phyloP scores from a whole-genome alignment of 2,888 invertebrate genomes.

The Xanthia togata region DNA sequence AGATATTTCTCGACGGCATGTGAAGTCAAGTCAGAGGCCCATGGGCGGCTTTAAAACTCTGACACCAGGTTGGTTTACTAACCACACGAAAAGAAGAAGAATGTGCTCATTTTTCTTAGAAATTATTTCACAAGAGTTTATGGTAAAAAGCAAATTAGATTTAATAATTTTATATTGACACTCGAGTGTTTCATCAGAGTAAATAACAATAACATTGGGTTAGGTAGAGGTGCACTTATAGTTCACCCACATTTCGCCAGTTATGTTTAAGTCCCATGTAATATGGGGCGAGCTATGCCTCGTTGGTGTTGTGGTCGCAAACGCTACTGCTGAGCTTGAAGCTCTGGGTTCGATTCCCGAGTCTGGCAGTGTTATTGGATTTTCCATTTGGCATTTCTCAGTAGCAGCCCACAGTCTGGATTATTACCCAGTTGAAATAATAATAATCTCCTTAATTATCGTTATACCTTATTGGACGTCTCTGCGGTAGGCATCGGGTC shows the following conservation, averaged over 20 bases:
- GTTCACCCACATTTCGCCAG: background rate
- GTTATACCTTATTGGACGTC: conserved; percentile 82
- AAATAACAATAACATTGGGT: background rate
- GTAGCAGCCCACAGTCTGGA: background rate
- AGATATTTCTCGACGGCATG: too few relatives aligned
- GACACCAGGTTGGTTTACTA: too few relatives aligned
- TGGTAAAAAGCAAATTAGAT: background rate
- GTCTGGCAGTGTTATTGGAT: background rate
- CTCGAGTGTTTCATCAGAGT: background rate
- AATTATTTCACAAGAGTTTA: background rate
- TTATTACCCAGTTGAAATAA: background rate
- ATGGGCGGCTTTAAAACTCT: too few relatives aligned
- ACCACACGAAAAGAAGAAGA: too few relatives aligned
- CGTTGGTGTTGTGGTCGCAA: background rate
- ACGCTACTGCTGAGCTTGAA: background rate
- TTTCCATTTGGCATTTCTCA: background rate
- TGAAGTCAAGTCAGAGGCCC: too few relatives aligned
- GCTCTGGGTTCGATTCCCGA: background rate
- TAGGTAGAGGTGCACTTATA: background rate
- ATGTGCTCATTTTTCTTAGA: too few relatives aligned
- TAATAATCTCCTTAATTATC: background rate
- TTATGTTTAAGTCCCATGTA: background rate
- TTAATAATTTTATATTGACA: background rate
- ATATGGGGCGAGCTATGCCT: background rate
- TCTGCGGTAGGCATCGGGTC: conserved; percentile 84